Evolutionary conservation across 2,888 invertebrate genomes (phyloP).

Genomic region (Geophilus truncorum): DNA sequence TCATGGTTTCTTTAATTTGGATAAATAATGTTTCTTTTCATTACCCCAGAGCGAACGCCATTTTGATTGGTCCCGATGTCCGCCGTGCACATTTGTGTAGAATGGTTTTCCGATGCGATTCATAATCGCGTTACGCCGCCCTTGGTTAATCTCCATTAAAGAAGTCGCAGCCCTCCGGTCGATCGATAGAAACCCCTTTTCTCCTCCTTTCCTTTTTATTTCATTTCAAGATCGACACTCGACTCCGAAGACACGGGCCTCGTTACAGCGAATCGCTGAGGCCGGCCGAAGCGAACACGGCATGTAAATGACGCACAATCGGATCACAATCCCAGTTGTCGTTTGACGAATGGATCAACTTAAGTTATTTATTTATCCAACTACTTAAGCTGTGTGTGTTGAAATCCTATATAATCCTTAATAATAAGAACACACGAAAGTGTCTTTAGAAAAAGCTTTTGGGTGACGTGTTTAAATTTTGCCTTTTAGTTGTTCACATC

Average conservation of each 20-base stretch:
- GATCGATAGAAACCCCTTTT: not conserved
- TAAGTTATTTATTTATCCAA: too few species aligned
- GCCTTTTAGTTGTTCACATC: too few species aligned
- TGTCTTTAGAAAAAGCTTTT: too few species aligned
- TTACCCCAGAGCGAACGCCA: not conserved
- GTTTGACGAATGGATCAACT: too few species aligned
- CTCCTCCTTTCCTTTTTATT: not conserved
- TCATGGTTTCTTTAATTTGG: not conserved
- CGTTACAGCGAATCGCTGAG: not conserved
- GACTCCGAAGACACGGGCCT: not conserved
- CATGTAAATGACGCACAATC: too few species aligned
- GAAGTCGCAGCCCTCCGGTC: slow-evolving; percentile 10
- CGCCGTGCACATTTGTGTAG: not conserved
- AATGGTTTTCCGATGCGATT: slow-evolving; percentile 5
- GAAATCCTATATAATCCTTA: too few species aligned
- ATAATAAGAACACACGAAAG: too few species aligned
- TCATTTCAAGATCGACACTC: not conserved
- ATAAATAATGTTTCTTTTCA: not conserved
- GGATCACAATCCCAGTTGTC: too few species aligned
- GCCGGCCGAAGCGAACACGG: too few species aligned
- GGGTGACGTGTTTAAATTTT: too few species aligned
- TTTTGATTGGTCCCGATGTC: not conserved
- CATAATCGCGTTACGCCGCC: slow-evolving; percentile 10
- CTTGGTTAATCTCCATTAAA: not conserved
- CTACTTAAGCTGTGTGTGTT: too few species aligned